Conservation (phyloP, 2,888 invertebrate species). For the Trissolcus brochymenae region DNA sequence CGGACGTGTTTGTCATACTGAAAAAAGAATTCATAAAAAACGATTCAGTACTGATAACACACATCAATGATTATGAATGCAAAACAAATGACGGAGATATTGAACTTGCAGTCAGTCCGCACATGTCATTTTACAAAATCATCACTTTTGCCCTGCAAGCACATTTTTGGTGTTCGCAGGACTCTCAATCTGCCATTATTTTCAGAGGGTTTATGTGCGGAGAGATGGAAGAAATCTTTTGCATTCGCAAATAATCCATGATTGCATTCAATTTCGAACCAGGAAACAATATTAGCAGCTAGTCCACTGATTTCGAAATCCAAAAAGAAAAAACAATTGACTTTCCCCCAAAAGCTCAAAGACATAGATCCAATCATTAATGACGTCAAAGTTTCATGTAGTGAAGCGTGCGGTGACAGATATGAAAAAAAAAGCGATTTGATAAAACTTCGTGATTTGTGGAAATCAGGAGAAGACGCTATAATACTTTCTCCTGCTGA, state of each 20-base stretch:
- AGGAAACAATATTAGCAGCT: neutral
- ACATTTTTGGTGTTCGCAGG: neutral
- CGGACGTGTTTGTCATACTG: constrained; percentile 4
- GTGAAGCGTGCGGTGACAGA: neutral
- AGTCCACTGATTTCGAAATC: constrained; percentile 4
- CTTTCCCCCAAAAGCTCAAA: constrained; percentile 5
- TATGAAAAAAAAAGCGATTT: neutral
- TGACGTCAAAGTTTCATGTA: neutral
- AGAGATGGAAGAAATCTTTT: constrained; percentile 13
- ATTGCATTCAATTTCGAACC: neutral
- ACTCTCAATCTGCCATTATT: constrained; percentile 6
- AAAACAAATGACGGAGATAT: neutral
- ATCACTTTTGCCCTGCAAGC: neutral
- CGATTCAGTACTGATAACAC: neutral
- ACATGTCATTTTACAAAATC: constrained; percentile 15
- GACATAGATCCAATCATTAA: neutral
- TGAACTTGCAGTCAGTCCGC: constrained; percentile 4
- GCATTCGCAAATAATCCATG: constrained; percentile 5
- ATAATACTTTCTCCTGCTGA: neutral
- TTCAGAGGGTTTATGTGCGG: constrained; percentile 1
- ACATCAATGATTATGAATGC: neutral
- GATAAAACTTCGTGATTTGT: neutral
- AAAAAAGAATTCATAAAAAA: constrained; percentile 3
- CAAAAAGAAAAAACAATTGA: constrained; percentile 4
- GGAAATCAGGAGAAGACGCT: neutral